phyloP scores from a whole-genome alignment of 23 tunicate genomes.

The Phallusia fumigata region DNA sequence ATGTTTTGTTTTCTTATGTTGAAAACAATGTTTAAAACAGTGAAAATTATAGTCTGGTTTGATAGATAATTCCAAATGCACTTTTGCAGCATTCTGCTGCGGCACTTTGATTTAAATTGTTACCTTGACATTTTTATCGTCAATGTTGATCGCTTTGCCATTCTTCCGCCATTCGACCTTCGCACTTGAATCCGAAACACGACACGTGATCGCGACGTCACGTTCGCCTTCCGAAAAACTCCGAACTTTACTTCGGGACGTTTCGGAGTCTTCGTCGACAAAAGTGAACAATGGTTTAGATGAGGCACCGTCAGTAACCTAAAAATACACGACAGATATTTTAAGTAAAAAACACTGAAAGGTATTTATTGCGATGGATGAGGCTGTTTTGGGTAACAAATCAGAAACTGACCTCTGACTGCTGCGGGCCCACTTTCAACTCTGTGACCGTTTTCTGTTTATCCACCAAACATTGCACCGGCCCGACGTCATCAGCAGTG shows the following conservation, averaged over 20 bases:
- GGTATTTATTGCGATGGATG: no score
- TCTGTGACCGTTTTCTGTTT: constrained; percentile 28
- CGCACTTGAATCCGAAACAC: constrained; percentile 17
- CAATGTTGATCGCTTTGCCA: constrained; percentile 18
- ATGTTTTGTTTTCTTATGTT: no score
- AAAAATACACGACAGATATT: no score
- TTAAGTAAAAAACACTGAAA: no score
- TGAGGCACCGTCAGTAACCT: not conserved
- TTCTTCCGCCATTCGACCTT: constrained; percentile 30
- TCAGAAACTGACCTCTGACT: not conserved
- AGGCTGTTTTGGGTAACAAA: no score
- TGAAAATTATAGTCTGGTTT: no score
- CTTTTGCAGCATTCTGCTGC: not conserved
- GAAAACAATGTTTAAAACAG: no score
- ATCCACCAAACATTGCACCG: constrained; percentile 40
- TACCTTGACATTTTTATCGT: constrained; percentile 23
- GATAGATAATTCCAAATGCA: no score
- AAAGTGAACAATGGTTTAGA: not conserved
- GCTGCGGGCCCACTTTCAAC: not conserved
- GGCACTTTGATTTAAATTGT: not conserved
- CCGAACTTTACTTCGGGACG: not conserved
- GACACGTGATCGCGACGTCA: constrained; percentile 27
- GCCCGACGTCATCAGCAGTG: constrained; percentile 28
- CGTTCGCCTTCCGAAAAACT: constrained; percentile 30
- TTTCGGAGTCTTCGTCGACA: not conserved